These are phyloP conservation scores for Dysdera silvatica DNA, from an alignment of 1,140 invertebrate genomes.

Conservation along the genomic window DNA sequence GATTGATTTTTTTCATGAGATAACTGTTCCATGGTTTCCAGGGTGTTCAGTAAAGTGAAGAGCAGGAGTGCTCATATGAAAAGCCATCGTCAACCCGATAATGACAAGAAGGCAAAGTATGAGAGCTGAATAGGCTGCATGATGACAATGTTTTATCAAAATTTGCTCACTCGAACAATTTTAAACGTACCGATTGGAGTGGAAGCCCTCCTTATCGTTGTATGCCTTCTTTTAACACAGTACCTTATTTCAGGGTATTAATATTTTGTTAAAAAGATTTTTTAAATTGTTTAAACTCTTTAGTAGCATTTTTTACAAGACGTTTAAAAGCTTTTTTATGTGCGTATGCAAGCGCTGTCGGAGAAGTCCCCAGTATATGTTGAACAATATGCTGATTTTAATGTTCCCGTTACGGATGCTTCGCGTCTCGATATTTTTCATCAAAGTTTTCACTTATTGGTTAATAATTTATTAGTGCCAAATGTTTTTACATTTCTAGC, in stretches of 20 bases:
- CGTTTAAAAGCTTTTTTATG: too few relatives aligned
- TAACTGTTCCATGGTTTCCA: slow-evolving; percentile 53
- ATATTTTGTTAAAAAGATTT: too few relatives aligned
- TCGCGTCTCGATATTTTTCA: too few relatives aligned
- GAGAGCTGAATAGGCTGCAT: slow-evolving; percentile 16
- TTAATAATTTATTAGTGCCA: too few relatives aligned
- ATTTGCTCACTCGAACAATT: slow-evolving; percentile 30
- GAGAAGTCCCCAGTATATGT: too few relatives aligned
- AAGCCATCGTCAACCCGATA: slow-evolving; percentile 56
- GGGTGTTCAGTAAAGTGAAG: slow-evolving; percentile 94
- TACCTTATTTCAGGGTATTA: slow-evolving; percentile 22
- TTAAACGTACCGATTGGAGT: slow-evolving; percentile 24
- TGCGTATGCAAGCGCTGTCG: too few relatives aligned
- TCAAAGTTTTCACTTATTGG: too few relatives aligned
- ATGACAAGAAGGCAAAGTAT: slow-evolving; percentile 26
- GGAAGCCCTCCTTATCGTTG: slow-evolving; percentile 24
- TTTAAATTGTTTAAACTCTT: too few relatives aligned
- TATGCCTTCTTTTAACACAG: slow-evolving; percentile 29
- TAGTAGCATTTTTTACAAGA: too few relatives aligned
- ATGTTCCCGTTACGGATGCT: too few relatives aligned
- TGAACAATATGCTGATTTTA: too few relatives aligned
- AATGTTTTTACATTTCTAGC: too few relatives aligned
- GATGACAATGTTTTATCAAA: slow-evolving; percentile 14
- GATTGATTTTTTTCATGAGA: neutral
- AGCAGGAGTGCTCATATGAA: slow-evolving; percentile 98